phyloP scores from a whole-genome alignment of 2,113 vertebrate genomes.

The Lethenteron camtschaticum region DNA sequence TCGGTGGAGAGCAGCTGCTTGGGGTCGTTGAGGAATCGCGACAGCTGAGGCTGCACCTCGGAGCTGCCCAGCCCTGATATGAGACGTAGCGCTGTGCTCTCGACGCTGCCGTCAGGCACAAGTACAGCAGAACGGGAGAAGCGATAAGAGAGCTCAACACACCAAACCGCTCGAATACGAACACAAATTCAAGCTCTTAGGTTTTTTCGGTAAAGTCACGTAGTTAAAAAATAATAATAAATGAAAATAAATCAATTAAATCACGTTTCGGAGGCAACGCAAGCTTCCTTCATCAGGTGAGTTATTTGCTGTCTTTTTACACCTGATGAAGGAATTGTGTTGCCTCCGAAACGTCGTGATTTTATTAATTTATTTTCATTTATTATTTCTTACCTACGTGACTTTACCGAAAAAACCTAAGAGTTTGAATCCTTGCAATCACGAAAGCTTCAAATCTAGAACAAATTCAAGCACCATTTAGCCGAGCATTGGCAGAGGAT shows the following conservation, averaged over 20 bases:
- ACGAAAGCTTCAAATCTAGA: too few species aligned
- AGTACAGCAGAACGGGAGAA: too few species aligned
- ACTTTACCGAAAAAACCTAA: too few species aligned
- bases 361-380: background rate
- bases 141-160: too few species aligned
- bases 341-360: background rate
- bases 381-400: too few species aligned
- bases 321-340: too few species aligned
- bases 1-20: slow-evolving; percentile 84
- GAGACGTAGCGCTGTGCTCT: slow-evolving; percentile 75
- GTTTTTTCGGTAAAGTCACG: too few species aligned
- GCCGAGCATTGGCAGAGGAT: too few species aligned
- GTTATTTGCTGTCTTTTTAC: too few species aligned
- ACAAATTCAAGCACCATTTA: slow-evolving; percentile 6
- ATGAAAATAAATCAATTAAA: background rate
- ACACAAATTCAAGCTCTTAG: slow-evolving; percentile 7
- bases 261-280: too few species aligned
- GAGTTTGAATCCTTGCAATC: too few species aligned
- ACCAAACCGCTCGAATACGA: background rate
- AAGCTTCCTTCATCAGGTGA: too few species aligned
- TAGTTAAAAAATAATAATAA: slow-evolving; percentile 7
- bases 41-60: slow-evolving; percentile 85
- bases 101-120: slow-evolving; percentile 31
- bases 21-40: slow-evolving; percentile 82
- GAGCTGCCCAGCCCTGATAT: slow-evolving; percentile 91